Evolutionary conservation across 2,113 vertebrate genomes (phyloP).

Genomic region (Asarcornis scutulata): DNA sequence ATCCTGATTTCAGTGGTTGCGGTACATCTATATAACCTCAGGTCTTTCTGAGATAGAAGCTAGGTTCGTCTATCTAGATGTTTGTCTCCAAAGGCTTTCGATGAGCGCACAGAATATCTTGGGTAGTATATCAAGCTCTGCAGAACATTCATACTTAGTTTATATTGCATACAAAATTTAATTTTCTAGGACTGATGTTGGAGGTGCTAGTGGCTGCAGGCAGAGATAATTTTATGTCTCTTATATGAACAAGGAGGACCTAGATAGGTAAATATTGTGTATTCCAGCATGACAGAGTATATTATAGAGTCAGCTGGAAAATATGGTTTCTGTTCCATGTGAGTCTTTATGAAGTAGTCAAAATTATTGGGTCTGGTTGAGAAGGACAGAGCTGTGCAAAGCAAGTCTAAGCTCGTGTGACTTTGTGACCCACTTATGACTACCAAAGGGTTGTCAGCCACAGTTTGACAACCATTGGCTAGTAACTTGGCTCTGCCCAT

Average conservation of each 20-base stretch:
- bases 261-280: not conserved
- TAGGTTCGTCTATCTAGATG: not conserved
- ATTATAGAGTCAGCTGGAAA: not conserved
- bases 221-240: not conserved
- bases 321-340: not conserved
- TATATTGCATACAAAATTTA: not conserved
- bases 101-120: not conserved
- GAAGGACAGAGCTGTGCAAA: not conserved
- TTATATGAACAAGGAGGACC: not conserved
- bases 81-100: not conserved
- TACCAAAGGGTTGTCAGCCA: not conserved
- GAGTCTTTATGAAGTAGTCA: not conserved
- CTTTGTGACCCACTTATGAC: not conserved
- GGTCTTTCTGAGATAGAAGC: not conserved
- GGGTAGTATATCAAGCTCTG: not conserved
- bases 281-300: not conserved
- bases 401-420: not conserved
- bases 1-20: not conserved
- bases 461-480: not conserved
- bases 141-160: not conserved
- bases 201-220: not conserved
- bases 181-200: not conserved
- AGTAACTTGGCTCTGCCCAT: accelerated
- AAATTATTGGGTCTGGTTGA: not conserved
- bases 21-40: not conserved